Base-by-base conservation (phyloP, 1,140 invertebrate species). In the Sitobion miscanthi region DNA sequence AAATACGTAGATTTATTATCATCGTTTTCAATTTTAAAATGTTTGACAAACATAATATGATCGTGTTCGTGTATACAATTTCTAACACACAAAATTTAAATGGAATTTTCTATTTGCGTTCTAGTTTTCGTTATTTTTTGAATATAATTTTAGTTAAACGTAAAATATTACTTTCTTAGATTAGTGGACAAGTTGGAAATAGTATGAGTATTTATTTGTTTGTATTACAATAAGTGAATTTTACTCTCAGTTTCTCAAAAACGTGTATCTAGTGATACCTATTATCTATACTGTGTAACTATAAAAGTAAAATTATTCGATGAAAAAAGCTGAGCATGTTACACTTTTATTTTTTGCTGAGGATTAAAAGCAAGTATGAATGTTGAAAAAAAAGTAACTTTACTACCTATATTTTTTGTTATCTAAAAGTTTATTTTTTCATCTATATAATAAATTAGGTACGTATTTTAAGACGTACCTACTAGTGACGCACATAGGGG, bases 1-100 rank as follows among this genome's bases (percentile, higher is more conserved):
- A 85, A 85, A 85, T 45, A 45, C 21, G 4, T 11, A 85, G 23
- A 85, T 45, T 42, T 85, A 45, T 42, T 77, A 77, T n/a, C 14
- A 77, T 45, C 38, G 2, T 85, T 85, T 85, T 42, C 82, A 45
- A 85, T 85, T 42, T 85, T 25, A 85, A 85, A 85, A 85, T 85
- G 38, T 85, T 85, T 23, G 21, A 85, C 35, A 38, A 85, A 85
- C 38, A 85, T 85, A 85, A 85, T 85, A 85, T 35, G 77, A 82
- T 30, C 21, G 45, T 9, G 77, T 82, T 77, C 17, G n/a, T 77
- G 35, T 82, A 82, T 82, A 82, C 35, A 85, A 42, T 85, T 85
- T 69, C 62, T 69, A 69, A n/a, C 30, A 69, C 25, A 7, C 20
- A 85, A 42, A 42, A 85, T 85, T 85, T 5, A 85, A 85, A 85